Base-by-base conservation (phyloP, 1,140 invertebrate genomes). In the Sycophila sp. region DNA sequence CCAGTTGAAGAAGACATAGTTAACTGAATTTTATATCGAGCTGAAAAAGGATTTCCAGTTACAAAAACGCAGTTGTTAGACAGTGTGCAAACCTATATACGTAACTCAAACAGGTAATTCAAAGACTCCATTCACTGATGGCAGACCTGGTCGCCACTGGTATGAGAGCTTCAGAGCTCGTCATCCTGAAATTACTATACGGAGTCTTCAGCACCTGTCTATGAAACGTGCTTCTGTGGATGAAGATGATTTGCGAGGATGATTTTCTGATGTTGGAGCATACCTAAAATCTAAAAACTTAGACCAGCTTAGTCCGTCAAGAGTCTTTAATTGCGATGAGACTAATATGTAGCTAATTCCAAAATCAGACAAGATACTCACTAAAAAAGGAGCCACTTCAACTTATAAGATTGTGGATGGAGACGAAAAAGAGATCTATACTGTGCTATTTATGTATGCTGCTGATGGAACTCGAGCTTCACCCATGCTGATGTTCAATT, bases 401-500 rank as follows among this genome's bases (percentile, higher is more conserved):
- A 74, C 82, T 3, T 79, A 77, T 55, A 69, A 69, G 36, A 62
- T 77, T 11, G 47, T 65, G 1, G 53, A 64, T 13, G 76, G 76
- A 58, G 74, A 76, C 47, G 78, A 82, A 72, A 78, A 77, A 69
- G 75, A 73, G 60, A 8, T 80, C n/a, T n/a, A n/a, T 2, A 85
- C 82, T 6, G 70, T 73, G 7, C 65, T 85, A 7, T 75, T 81
- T 45, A 82, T 70, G n/a, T 69, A 62, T 53, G 81, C 68, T 17
- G 71, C 69, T 5, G 78, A 73, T 73, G 81, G 80, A n/a, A 45
- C 66, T 58, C 80, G 81, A 32, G 36, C 11, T 36, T 78, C 80
- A 26, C 81, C 81, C 11, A 71, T 82, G 71, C 47, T 83, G 45
- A 26, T 86, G 2, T 85, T 78, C 60, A 17, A 65, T 13, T 84